Conservation (phyloP, 1,140 invertebrate species). For the Drosophila sp. region DNA sequence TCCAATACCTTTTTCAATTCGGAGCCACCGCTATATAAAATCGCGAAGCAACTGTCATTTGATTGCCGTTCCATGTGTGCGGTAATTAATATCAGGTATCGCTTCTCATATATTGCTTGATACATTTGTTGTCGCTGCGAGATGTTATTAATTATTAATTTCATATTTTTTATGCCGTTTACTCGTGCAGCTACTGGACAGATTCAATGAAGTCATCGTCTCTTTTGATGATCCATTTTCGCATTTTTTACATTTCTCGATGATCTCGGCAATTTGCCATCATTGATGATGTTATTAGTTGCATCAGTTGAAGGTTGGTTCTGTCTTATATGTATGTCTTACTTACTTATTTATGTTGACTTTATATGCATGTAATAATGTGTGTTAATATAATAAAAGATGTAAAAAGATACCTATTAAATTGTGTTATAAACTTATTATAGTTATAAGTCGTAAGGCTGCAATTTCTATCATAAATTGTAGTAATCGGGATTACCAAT, state of each 20-base stretch:
- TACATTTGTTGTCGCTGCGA: slow-evolving; percentile 11
- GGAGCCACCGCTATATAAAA: not conserved
- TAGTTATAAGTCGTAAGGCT: too few relatives aligned
- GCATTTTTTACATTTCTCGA: slow-evolving; percentile 49
- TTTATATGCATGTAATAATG: too few relatives aligned
- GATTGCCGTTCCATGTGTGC: slow-evolving; percentile 6
- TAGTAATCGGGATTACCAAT: too few relatives aligned
- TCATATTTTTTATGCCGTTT: slow-evolving; percentile 45
- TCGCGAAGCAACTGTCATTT: slow-evolving; percentile 1
- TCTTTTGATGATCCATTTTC: slow-evolving; percentile 29
- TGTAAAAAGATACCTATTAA: too few relatives aligned
- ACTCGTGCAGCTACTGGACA: slow-evolving; percentile 8
- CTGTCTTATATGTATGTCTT: too few relatives aligned
- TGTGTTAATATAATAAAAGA: too few relatives aligned
- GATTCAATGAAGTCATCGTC: slow-evolving; percentile 13
- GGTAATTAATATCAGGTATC: slow-evolving; percentile 49
- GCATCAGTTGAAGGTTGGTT: not conserved
- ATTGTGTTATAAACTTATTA: too few relatives aligned
- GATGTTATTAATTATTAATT: slow-evolving; percentile 57
- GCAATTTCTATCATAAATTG: too few relatives aligned
- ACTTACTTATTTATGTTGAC: too few relatives aligned
- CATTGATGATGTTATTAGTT: slow-evolving; percentile 58
- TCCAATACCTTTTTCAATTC: not conserved
- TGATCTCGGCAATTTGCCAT: slow-evolving; percentile 40
- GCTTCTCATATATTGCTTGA: slow-evolving; percentile 5